phyloP scores from a whole-genome alignment of 2,888 invertebrate genomes.

The Tenthredo notha region DNA sequence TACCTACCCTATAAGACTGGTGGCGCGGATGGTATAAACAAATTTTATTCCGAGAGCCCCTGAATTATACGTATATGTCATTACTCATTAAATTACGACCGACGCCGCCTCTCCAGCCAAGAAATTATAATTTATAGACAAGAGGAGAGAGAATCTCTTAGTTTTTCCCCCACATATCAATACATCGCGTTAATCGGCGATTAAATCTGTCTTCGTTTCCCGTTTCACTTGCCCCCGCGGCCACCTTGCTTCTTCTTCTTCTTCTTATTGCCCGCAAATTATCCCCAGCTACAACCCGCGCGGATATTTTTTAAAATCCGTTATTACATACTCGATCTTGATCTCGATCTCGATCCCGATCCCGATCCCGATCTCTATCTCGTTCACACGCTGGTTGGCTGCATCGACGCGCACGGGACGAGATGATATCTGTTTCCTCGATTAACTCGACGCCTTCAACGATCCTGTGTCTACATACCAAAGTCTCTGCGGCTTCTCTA shows the following conservation, averaged over 20 bases:
- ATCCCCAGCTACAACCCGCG: not conserved
- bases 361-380: not conserved
- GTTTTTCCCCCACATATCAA: not conserved
- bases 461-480: not conserved
- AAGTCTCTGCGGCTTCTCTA: not conserved
- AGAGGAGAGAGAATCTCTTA: not conserved
- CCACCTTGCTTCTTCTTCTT: not conserved
- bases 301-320: not conserved
- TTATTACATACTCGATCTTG: not conserved
- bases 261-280: not conserved
- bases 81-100: conserved; percentile 28
- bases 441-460: conserved; percentile 32
- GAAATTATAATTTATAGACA: conserved; percentile 32
- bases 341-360: not conserved
- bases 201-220: conserved; percentile 61
- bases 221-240: conserved; percentile 58
- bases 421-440: conserved; percentile 39
- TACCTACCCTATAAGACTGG: not conserved
- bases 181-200: conserved; percentile 7
- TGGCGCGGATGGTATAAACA: not conserved
- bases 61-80: conserved; percentile 31
- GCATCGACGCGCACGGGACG: not conserved
- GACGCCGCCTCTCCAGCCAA: not conserved
- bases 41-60: conserved; percentile 34
- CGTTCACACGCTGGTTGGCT: not conserved